phyloP scores from a whole-genome alignment of 2,797 vertebrate genomes.

The Halcyon leucocephala region DNA sequence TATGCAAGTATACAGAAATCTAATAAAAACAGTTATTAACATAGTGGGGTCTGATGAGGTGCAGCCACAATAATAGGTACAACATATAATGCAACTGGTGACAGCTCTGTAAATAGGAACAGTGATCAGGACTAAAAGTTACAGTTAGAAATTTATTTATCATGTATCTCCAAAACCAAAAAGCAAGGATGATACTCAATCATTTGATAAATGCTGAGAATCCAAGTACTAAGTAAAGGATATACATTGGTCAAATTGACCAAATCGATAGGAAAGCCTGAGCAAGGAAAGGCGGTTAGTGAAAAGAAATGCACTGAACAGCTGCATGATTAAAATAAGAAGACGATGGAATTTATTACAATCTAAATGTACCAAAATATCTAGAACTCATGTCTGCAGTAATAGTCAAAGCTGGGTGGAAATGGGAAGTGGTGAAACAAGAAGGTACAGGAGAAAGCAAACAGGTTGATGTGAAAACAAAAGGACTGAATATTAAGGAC shows the following conservation, averaged over 20 bases:
- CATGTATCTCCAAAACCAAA: background rate
- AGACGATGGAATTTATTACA: background rate
- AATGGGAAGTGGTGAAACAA: background rate
- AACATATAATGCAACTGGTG: background rate
- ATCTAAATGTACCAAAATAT: background rate
- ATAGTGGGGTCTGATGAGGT: background rate
- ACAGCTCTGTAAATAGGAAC: background rate
- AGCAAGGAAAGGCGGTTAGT: background rate
- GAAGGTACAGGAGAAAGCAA: background rate
- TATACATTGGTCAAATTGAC: background rate
- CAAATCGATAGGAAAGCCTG: background rate
- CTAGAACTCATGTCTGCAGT: background rate
- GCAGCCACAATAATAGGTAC: background rate
- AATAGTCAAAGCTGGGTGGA: background rate
- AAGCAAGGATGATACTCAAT: background rate
- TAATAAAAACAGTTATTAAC: background rate
- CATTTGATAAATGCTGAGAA: background rate
- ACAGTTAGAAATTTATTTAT: background rate
- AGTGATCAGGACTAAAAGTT: background rate
- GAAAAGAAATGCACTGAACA: background rate
- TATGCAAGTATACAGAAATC: background rate
- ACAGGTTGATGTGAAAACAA: background rate
- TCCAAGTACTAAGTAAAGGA: background rate
- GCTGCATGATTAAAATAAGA: background rate
- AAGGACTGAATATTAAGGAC: background rate